Evolutionary conservation across 2,113 vertebrate genomes (phyloP), one percentile per base, ranked within the genome.

Genomic region (Sinocyclocheilus anshuiensis): DNA sequence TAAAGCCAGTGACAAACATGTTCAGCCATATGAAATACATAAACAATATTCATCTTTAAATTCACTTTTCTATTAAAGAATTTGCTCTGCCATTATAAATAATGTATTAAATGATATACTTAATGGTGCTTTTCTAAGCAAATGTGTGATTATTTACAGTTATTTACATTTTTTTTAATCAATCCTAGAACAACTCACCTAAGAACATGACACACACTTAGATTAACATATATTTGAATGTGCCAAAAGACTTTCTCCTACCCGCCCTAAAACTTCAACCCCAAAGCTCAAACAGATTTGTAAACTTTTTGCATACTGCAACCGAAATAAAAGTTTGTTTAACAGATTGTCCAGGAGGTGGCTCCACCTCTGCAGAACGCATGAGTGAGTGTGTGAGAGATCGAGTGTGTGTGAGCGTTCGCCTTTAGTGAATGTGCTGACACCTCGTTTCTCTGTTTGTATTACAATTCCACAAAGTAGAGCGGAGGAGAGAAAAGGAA

Each of bases 401-500:
- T n/a, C 18, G 81, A 29, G 67, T 71, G 81, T 55, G 69, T 15
- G 67, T 20, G 10, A 26, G 71, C 7, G 55, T 53, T 42, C 12
- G 39, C 90, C 84, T 67, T 36, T n/a, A 81, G 87, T 90, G 88
- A 93, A 94, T 94, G 90, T 94, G 94, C 94, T 94, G 94, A 95
- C 89, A 42, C 29, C 77, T 86, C 90, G 85, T 89, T 94, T 93
- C 87, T 81, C 85, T 91, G 90, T 93, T 94, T 93, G 90, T 91
- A 93, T 91, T 93, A 93, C 91, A 91, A 90, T 93, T 93, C 93
- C 93, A 93, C 84, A 93, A 90, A 81, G 71, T 26, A 71, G 53
- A 78, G 42, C 24, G 11, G 84, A 72, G 33, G 36, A 75, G 26
- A 71, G 57, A 76, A 53, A 59, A 2, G 69, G 33, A 16, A 86